Percentiles rank a stretch among this genome's conserved stretches.
Conservation (phyloP, 2,888 invertebrate genomes). For the Odontocerum albicorne region DNA sequence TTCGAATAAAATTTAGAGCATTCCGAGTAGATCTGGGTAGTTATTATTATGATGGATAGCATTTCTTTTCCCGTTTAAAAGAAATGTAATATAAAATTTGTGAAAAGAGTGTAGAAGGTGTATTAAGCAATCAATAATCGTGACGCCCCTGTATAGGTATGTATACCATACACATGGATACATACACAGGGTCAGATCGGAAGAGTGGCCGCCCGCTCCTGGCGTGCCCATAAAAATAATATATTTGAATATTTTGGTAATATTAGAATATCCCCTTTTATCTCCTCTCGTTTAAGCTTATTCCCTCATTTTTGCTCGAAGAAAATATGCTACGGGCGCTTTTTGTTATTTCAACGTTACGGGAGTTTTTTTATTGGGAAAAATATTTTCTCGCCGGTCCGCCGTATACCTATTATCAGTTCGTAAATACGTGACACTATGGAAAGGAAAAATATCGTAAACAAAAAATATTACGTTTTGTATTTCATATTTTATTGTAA, state of each 20-base stretch:
- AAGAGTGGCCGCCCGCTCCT: conserved; percentile 21
- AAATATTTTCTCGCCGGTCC: conserved; percentile 49
- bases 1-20: no score
- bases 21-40: no score
- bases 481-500: background rate
- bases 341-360: conserved; percentile 11
- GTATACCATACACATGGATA: no score
- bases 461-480: no score
- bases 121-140: no score
- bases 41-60: no score
- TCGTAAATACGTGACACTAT: conserved; percentile 43
- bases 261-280: conserved; percentile 59
- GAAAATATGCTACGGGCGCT: conserved; percentile 11
- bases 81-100: no score
- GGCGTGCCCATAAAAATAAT: conserved; percentile 59
- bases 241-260: conserved; percentile 63
- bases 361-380: conserved; percentile 9
- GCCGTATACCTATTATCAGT: conserved; percentile 53
- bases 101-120: no score
- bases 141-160: no score
- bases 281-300: conserved; percentile 45
- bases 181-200: conserved; percentile 29
- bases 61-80: no score
- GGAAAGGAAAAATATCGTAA: no score
- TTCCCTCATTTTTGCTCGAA: conserved; percentile 1